Base-by-base conservation (phyloP, 1,140 invertebrate genomes). In the Drosophila arawakana region DNA sequence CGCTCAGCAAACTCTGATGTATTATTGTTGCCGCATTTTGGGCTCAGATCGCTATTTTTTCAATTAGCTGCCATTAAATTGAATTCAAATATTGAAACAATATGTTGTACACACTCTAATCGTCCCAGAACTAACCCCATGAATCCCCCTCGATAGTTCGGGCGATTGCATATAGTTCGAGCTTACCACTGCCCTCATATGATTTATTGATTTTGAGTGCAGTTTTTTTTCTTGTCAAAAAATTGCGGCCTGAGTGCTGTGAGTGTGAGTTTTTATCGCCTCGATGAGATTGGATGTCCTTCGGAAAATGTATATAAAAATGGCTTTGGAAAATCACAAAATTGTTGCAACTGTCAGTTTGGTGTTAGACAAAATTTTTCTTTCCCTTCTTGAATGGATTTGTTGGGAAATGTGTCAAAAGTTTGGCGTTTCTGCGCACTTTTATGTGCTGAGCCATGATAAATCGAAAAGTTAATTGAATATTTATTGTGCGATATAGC, bases 51-150 rank as follows among this genome's bases (percentile, higher is more conserved):
- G 60, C 60, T 89, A 66, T 88, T 88, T 88, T 88, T 88, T 89
- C 83, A 88, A 88, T 88, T 88, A 88, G 83, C 84, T 59, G 84
- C 77, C 83, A 88, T 88, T 88, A 88, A 88, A 88, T 88, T 89
- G 83, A 88, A 89, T 88, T 89, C 83, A 88, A 88, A 88, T 88
- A 88, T 88, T 89, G 84, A 84, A 89, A 88, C 80, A 89, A 88
- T 86, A 86, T 86, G 83, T 77, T 78, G 66, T 54, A 21, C 37
- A 18, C 6, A 59, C 21, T 13, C 9, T 15, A 10, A 2, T 10
- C 15, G 11, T 39, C 0, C 58, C 15, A 34, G 35, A 25, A 7
- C 57, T 8, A n/a, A 30, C 11, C 34, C 39, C 25, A 9, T 35
- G 11, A 30, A 11, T 39, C 21, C n/a, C 2, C 8, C 41, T 7